Evolutionary conservation across 1,140 invertebrate species (phyloP).

Genomic region (Drosophila grimshawi): DNA sequence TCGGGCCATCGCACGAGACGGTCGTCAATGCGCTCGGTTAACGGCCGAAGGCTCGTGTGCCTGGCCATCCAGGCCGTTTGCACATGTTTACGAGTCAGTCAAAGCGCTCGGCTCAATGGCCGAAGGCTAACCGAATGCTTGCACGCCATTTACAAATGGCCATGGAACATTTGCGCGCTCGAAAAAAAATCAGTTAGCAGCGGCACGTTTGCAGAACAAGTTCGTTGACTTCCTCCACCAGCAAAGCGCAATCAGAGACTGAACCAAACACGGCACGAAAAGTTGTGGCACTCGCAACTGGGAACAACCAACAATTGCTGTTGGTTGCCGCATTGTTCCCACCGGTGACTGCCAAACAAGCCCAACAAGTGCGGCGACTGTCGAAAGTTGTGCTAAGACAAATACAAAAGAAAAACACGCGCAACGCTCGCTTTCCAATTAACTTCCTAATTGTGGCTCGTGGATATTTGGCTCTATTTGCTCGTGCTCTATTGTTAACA

Average conservation of each 20-base stretch:
- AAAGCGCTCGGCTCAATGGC: slow-evolving; percentile 16
- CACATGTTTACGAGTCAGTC: not conserved
- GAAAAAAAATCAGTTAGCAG: slow-evolving; percentile 48
- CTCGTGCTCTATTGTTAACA: not conserved
- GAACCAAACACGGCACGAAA: not conserved
- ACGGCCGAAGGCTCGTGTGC: too few species aligned
- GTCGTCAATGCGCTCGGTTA: too few species aligned
- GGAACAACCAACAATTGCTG: too few species aligned
- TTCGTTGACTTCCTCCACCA: slow-evolving; percentile 52
- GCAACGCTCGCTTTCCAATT: slow-evolving; percentile 8
- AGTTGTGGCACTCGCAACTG: too few species aligned
- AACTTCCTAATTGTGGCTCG: not conserved
- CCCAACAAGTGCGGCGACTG: slow-evolving; percentile 10
- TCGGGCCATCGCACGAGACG: too few species aligned
- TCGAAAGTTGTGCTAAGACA: slow-evolving; percentile 39
- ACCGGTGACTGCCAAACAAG: not conserved
- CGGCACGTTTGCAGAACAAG: slow-evolving; percentile 52
- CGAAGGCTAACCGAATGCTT: slow-evolving; percentile 12
- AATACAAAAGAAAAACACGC: slow-evolving; percentile 38
- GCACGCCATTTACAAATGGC: slow-evolving; percentile 32
- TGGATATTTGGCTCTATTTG: slow-evolving; percentile 4
- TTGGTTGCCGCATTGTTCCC: not conserved
- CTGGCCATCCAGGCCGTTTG: not conserved
- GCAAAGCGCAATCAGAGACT: not conserved
- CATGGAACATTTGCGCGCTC: not conserved